These are phyloP conservation scores for Pogonognathellus flavescens DNA, from an alignment of 1,140 invertebrate genomes.

Conservation along the genomic window DNA sequence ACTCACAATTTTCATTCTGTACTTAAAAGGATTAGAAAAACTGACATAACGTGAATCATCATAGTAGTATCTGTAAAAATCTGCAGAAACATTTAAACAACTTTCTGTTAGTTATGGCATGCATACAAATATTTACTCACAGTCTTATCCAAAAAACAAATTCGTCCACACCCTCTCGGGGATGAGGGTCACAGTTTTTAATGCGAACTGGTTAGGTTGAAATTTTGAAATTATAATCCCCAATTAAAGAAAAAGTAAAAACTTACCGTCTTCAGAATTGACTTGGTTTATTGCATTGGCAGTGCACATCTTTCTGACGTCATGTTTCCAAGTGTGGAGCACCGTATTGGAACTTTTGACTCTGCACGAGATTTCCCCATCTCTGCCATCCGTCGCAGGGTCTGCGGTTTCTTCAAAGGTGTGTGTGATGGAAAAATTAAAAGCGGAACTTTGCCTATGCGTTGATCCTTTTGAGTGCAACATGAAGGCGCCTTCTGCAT, in stretches of 20 bases:
- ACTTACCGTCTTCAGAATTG: neutral
- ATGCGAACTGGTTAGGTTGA: too few species aligned
- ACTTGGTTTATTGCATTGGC: neutral
- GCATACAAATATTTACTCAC: too few species aligned
- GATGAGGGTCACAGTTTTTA: too few species aligned
- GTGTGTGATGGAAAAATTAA: neutral
- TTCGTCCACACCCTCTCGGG: too few species aligned
- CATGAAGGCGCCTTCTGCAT: neutral
- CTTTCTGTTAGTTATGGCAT: too few species aligned
- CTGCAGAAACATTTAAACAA: too few species aligned
- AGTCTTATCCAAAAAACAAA: too few species aligned
- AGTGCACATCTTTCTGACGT: neutral
- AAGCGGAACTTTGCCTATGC: neutral
- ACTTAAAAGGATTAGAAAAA: neutral
- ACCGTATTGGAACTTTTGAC: neutral
- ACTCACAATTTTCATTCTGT: neutral
- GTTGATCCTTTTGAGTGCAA: neutral
- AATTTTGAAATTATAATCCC: too few species aligned
- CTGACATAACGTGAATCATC: too few species aligned
- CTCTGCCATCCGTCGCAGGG: neutral
- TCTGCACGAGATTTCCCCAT: neutral
- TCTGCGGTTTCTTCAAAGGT: neutral
- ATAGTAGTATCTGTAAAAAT: too few species aligned
- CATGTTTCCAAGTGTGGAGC: neutral
- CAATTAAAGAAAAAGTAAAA: too few species aligned